These are phyloP conservation scores for Macrophya alboannulata DNA, from an alignment of 2,888 invertebrate genomes.

Conservation along the genomic window DNA sequence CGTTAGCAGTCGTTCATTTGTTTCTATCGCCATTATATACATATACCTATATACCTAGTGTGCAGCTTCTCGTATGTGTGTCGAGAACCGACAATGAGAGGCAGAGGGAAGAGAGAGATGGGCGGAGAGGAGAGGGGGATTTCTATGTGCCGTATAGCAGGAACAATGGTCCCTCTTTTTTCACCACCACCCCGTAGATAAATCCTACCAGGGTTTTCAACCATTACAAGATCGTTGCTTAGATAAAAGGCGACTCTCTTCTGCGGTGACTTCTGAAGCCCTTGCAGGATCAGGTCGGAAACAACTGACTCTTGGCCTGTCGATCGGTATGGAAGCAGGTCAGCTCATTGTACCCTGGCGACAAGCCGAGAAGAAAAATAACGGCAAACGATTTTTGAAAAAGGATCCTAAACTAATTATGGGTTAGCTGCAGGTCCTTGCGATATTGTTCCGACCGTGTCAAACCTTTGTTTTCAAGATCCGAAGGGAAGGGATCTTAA, in stretches of 20 bases:
- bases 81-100: constrained; percentile 55
- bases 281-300: not conserved
- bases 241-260: constrained; percentile 46
- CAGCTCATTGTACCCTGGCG: constrained; percentile 49
- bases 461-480: constrained; percentile 52
- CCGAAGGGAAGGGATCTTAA: not conserved
- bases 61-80: constrained; percentile 39
- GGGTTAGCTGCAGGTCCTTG: constrained; percentile 40
- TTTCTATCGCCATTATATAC: constrained; percentile 44
- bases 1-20: constrained; percentile 39
- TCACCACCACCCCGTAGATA: constrained; percentile 52
- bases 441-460: constrained; percentile 49
- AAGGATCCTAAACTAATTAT: constrained; percentile 50
- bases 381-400: constrained; percentile 47
- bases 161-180: constrained; percentile 55
- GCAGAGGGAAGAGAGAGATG: constrained; percentile 6
- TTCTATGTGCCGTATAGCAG: constrained; percentile 60
- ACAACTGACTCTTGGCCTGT: constrained; percentile 45
- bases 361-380: constrained; percentile 44
- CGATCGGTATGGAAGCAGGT: constrained; percentile 49
- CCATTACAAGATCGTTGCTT: constrained; percentile 53
- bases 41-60: constrained; percentile 5
- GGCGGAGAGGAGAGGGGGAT: constrained; percentile 52
- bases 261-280: constrained; percentile 50
- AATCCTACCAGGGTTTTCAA: constrained; percentile 51